These are phyloP conservation scores for Manacus vitellinus DNA, from an alignment of 2,113 vertebrate species.

Conservation along the genomic window DNA sequence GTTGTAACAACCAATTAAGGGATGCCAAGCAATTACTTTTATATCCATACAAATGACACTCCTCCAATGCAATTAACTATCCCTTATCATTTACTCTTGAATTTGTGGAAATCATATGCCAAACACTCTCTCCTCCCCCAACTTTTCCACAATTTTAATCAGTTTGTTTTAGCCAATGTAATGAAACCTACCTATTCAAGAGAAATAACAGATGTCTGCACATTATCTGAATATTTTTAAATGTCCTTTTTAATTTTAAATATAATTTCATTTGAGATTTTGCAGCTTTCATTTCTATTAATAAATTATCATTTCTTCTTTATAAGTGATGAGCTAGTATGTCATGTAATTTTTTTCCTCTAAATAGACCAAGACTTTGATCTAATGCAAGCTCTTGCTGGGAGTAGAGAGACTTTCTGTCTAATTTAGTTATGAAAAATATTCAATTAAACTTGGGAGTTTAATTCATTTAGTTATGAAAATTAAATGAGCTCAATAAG, in stretches of 20 bases:
- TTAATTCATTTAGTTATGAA: slow-evolving; percentile 74
- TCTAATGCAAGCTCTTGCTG: neutral
- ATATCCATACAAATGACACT: slow-evolving; percentile 52
- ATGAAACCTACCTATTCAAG: slow-evolving; percentile 5
- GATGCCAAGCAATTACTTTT: slow-evolving; percentile 58
- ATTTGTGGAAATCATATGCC: neutral
- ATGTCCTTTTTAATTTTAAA: slow-evolving; percentile 38
- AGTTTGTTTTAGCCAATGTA: slow-evolving; percentile 25
- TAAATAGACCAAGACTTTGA: slow-evolving; percentile 39
- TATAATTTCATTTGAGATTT: slow-evolving; percentile 48
- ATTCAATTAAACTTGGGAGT: slow-evolving; percentile 62
- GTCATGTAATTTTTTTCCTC: slow-evolving; percentile 31
- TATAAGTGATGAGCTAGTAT: slow-evolving; percentile 21
- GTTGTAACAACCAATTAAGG: slow-evolving; percentile 39
- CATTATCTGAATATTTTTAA: slow-evolving; percentile 37
- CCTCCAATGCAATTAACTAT: slow-evolving; percentile 46
- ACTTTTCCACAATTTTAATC: slow-evolving; percentile 7
- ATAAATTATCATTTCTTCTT: slow-evolving; percentile 1
- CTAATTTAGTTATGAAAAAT: slow-evolving; percentile 68
- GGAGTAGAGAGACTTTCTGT: slow-evolving; percentile 15
- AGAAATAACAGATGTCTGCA: slow-evolving; percentile 2
- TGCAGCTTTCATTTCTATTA: slow-evolving; percentile 27
- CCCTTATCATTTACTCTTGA: slow-evolving; percentile 41
- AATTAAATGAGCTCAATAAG: slow-evolving; percentile 67
- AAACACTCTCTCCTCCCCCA: neutral